phyloP scores from a whole-genome alignment of 2,797 vertebrate genomes.

The Darevskia nairensis region DNA sequence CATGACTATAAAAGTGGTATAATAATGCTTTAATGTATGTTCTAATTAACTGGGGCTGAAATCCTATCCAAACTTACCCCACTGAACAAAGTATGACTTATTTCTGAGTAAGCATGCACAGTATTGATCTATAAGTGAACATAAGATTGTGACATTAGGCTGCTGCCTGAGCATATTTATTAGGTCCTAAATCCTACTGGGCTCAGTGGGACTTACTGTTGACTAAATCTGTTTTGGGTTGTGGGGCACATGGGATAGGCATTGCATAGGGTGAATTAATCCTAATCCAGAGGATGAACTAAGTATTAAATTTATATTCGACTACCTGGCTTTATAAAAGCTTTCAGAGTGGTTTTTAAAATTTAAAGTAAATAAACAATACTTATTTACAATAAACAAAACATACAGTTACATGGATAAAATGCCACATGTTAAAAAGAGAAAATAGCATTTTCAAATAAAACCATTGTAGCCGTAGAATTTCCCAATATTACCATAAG shows the following conservation, averaged over 20 bases:
- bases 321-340: background rate
- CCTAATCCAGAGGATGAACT: background rate
- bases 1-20: too few relatives aligned
- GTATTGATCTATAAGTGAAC: background rate
- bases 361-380: too few relatives aligned
- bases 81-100: too few relatives aligned
- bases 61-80: too few relatives aligned
- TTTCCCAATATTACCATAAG: too few relatives aligned
- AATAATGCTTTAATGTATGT: too few relatives aligned
- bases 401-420: background rate
- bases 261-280: background rate
- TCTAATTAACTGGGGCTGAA: too few relatives aligned
- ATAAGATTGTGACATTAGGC: background rate
- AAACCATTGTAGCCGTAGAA: background rate
- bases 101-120: too few relatives aligned
- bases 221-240: background rate
- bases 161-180: background rate
- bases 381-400: background rate
- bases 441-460: background rate
- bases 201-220: too few relatives aligned
- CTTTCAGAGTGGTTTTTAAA: background rate
- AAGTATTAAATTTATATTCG: background rate
- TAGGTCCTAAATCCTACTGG: background rate
- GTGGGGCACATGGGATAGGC: background rate
- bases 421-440: background rate